Conservation (phyloP, 2,888 invertebrate species). For the Rhaphigaster nebulosa region DNA sequence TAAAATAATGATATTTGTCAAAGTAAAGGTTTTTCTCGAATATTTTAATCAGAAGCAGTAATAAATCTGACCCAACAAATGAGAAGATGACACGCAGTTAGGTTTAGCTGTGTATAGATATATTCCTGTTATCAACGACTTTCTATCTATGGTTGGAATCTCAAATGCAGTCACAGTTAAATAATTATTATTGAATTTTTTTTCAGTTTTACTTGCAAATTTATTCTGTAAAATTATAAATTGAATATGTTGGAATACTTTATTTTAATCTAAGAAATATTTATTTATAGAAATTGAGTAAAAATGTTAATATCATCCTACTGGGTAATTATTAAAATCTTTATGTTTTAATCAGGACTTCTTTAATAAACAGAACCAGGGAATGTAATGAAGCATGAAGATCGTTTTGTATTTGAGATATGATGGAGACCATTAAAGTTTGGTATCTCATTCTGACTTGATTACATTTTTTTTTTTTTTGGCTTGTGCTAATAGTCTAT, state of each 20-base stretch:
- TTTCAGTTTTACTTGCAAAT: neutral
- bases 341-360: too few relatives aligned
- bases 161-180: neutral
- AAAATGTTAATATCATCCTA: too few relatives aligned
- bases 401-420: too few relatives aligned
- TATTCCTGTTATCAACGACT: constrained; percentile 1
- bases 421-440: too few relatives aligned
- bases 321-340: too few relatives aligned
- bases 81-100: neutral
- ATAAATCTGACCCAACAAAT: neutral
- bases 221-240: neutral
- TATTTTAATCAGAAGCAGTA: neutral
- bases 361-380: too few relatives aligned
- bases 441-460: too few relatives aligned
- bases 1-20: neutral
- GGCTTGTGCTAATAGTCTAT: too few relatives aligned
- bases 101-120: neutral
- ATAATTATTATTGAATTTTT: neutral
- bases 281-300: too few relatives aligned
- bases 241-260: neutral
- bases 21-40: neutral
- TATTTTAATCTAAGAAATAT: neutral
- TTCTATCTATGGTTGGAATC: neutral
- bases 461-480: too few relatives aligned
- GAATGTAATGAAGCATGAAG: too few relatives aligned